Base-by-base conservation (phyloP, 2,113 vertebrate species). In the Apodemus speciosus region DNA sequence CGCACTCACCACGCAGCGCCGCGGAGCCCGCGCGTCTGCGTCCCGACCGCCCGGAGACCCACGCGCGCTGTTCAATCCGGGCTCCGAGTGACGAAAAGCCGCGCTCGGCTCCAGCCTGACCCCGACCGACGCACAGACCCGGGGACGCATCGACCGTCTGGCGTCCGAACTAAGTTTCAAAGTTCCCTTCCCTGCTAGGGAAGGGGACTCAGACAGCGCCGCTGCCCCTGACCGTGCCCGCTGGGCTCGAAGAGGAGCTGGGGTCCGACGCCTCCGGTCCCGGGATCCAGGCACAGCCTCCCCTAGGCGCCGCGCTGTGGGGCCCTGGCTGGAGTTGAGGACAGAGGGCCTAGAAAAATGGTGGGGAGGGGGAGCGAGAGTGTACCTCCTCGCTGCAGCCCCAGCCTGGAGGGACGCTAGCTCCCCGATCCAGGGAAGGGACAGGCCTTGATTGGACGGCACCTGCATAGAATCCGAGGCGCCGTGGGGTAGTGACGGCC, bases 121-220 rank as follows among this genome's bases (percentile, higher is more conserved):
- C 16, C 0, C 53, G 94, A 85, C 92, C 60, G 27, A 68, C 53
- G 81, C 96, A 58, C 89, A 32, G 30, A 69, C 83, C 49, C 5
- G 85, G 40, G 73, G 96, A 92, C 83, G 62, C 90, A 27, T 83
- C 3, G 83, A 64, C 68, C 0, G 15, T 49, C 69, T n/a, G 51
- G 40, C 79, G 88, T 32, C 85, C 90, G 4, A 85, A 85, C 88
- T 85, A 97, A 96, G 97, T 98, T 98, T 97, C 91, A 97, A 98
- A 98, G 98, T 97, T 97, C 97, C 97, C 97, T 96, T 97, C 89
- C 40, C 90, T 69, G n/a, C 62, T 0, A 92, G 56, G 58, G 32
- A 16, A 10, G 53, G 21, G 40, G 66, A 81, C 1, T 40, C 38
- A 13, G 56, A 1, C 69, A 0, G 60, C 35, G 32, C 43, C 27